Conservation (phyloP, 2,888 invertebrate genomes). For the Pardosa pseudoannulata region DNA sequence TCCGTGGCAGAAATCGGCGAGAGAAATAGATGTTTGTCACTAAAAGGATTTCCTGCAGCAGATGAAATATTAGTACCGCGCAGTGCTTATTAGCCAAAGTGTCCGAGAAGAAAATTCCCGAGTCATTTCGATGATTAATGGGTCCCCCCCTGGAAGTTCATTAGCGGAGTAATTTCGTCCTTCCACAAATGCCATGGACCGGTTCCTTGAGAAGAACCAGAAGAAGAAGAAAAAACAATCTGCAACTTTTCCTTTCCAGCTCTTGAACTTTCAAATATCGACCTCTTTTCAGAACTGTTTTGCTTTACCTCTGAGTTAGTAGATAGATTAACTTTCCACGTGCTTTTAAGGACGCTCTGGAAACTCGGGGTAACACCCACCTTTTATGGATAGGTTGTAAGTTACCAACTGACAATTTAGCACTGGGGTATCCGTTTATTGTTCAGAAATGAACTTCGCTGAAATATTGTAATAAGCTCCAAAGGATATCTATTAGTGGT, state of each 20-base stretch:
- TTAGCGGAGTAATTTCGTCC: constrained; percentile 12
- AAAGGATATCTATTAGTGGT: no score
- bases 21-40: background rate
- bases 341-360: no score
- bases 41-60: constrained; percentile 1
- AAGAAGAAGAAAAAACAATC: no score
- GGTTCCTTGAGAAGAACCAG: background rate
- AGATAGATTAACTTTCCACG: no score
- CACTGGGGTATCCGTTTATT: background rate
- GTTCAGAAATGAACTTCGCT: no score
- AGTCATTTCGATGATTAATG: constrained; percentile 10
- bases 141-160: background rate
- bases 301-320: no score
- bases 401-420: background rate
- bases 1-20: background rate
- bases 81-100: constrained; percentile 9
- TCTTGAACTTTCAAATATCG: background rate
- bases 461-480: no score
- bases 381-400: background rate
- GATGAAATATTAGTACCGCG: constrained; percentile 12
- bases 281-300: background rate
- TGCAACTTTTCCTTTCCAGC: background rate
- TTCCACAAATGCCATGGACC: constrained; percentile 14
- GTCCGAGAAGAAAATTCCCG: background rate
- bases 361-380: background rate